Percentiles rank a stretch among this genome's conserved stretches.
phyloP scores from a whole-genome alignment of 1,140 invertebrate species.

The Pogonomyrmex barbatus region DNA sequence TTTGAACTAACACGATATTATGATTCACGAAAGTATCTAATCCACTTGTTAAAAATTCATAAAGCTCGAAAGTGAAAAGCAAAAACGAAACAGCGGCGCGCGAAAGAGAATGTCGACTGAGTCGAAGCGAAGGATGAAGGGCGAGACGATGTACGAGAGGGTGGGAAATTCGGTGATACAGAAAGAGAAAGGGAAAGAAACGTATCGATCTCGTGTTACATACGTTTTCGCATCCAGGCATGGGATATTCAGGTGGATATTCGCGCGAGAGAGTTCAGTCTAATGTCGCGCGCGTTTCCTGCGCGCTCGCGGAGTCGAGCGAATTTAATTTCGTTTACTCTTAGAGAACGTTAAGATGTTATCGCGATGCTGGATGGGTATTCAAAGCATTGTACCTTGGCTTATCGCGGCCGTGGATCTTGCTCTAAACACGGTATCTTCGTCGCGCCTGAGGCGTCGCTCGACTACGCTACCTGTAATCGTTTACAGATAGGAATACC shows the following conservation, averaged over 20 bases:
- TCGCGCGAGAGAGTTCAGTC: conserved; percentile 3
- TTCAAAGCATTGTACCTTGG: conserved; percentile 80
- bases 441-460: conserved; percentile 73
- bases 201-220: conserved; percentile 73
- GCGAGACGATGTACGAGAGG: conserved; percentile 17
- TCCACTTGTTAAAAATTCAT: conserved; percentile 65
- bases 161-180: conserved; percentile 30
- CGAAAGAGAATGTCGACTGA: conserved; percentile 45
- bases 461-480: conserved; percentile 62
- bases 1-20: neutral
- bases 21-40: conserved; percentile 21
- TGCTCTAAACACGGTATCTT: conserved; percentile 79
- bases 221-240: conserved; percentile 70
- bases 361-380: conserved; percentile 81
- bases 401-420: conserved; percentile 81
- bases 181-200: conserved; percentile 76
- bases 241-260: conserved; percentile 30
- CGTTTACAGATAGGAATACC: conserved; percentile 72
- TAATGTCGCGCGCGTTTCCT: conserved; percentile 43
- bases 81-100: conserved; percentile 64
- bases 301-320: conserved; percentile 49
- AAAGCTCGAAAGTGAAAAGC: conserved; percentile 70
- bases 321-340: conserved; percentile 83
- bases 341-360: conserved; percentile 81
- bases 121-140: conserved; percentile 44